phyloP scores from a whole-genome alignment of 2,797 vertebrate genomes.

The Propithecus perrieri region DNA sequence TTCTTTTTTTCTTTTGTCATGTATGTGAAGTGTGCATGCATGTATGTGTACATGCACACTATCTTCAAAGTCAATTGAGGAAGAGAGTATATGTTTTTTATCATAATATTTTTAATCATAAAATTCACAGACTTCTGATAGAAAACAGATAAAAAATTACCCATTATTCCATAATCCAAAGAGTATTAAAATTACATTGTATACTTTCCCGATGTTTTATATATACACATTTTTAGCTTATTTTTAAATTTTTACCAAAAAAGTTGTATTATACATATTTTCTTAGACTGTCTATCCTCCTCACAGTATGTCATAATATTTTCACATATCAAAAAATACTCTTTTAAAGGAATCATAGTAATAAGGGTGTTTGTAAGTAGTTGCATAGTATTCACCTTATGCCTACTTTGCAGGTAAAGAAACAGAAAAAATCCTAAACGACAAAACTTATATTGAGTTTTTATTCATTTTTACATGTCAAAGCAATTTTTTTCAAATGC shows the following conservation, averaged over 20 bases:
- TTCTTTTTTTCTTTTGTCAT: background rate
- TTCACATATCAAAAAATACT: background rate
- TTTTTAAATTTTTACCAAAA: slow-evolving; percentile 10
- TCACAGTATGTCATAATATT: background rate
- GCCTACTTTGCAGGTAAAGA: background rate
- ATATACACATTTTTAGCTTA: background rate
- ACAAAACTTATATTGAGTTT: background rate
- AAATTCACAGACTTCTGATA: background rate
- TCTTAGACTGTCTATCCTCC: background rate
- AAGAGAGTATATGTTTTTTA: background rate
- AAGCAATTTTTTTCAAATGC: background rate
- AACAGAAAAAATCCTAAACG: slow-evolving; percentile 14
- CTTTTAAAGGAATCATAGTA: background rate
- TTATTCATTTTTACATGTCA: background rate
- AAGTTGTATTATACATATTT: background rate
- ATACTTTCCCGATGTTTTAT: background rate
- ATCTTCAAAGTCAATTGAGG: background rate
- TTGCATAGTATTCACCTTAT: background rate
- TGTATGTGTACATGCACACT: background rate
- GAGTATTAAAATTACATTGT: background rate
- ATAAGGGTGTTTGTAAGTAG: background rate
- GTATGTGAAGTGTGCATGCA: background rate
- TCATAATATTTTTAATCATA: slow-evolving; percentile 7
- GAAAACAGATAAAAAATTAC: background rate
- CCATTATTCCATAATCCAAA: slow-evolving; percentile 6